These are phyloP conservation scores for Elegia similella DNA, from an alignment of 2,888 invertebrate genomes.

Conservation along the genomic window DNA sequence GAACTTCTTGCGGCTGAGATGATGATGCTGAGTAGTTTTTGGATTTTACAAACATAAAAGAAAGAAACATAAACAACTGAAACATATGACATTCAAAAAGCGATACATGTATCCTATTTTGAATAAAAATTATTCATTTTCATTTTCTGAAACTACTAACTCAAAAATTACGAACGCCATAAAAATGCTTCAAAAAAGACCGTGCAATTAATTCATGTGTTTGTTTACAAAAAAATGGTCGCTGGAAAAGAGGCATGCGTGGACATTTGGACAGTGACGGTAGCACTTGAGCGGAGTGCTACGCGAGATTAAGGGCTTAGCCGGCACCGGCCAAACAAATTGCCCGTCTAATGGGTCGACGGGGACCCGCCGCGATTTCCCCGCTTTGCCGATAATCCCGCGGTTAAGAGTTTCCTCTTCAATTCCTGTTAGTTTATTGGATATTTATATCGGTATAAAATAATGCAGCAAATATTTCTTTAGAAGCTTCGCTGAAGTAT, in stretches of 20 bases:
- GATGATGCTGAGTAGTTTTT: too few relatives aligned
- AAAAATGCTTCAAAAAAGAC: neutral
- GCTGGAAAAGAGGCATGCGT: constrained; percentile 9
- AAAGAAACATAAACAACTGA: too few relatives aligned
- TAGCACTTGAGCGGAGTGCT: constrained; percentile 42
- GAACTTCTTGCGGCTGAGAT: too few relatives aligned
- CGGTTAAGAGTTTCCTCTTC: constrained; percentile 35
- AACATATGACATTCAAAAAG: too few relatives aligned
- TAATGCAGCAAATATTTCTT: too few relatives aligned
- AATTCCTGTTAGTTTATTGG: neutral
- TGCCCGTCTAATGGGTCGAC: constrained; percentile 64
- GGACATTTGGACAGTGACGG: constrained; percentile 13
- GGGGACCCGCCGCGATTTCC: constrained; percentile 38
- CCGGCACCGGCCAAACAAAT: constrained; percentile 64
- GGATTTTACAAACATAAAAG: too few relatives aligned
- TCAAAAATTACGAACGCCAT: neutral
- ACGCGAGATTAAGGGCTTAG: constrained; percentile 65
- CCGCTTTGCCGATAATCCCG: constrained; percentile 43
- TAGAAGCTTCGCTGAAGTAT: too few relatives aligned
- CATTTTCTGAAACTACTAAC: too few relatives aligned
- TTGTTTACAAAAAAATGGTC: neutral
- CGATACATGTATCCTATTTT: too few relatives aligned
- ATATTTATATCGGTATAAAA: neutral
- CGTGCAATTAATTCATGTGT: neutral
- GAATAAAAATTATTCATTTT: too few relatives aligned